A percentile compares a stretch with the other conserved stretches of the same genome.
phyloP scores from a whole-genome alignment of 2,888 invertebrate species.

The Drosophila fungiperda region DNA sequence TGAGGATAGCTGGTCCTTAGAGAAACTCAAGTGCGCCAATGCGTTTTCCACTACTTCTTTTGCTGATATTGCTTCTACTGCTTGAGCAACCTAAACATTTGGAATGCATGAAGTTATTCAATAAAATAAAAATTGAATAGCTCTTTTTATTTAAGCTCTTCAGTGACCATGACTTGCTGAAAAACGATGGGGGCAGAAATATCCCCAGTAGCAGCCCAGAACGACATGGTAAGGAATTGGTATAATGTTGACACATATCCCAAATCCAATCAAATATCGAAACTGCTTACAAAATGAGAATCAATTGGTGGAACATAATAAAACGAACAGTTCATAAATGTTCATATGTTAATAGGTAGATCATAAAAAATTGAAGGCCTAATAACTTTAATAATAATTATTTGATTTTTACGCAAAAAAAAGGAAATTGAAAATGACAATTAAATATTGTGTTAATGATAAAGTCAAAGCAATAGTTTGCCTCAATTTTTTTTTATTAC shows the following conservation, averaged over 20 bases:
- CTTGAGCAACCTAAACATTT: constrained; percentile 55
- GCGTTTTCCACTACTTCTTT: constrained; percentile 12
- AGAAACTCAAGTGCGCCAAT: constrained; percentile 38
- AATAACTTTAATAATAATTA: neutral
- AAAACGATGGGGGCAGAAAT: neutral
- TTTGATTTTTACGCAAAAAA: neutral
- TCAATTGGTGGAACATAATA: neutral
- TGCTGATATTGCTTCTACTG: constrained; percentile 1
- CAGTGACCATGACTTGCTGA: constrained; percentile 29
- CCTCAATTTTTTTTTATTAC: no score
- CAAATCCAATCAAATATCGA: constrained; percentile 31
- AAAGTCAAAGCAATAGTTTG: neutral
- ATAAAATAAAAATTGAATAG: constrained; percentile 76
- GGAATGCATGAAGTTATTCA: constrained; percentile 77
- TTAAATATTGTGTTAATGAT: neutral
- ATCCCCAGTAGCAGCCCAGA: neutral
- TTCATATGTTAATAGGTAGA: neutral
- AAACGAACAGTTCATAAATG: neutral
- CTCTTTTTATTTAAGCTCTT: constrained; percentile 43
- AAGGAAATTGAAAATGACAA: neutral
- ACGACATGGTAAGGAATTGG: constrained; percentile 6
- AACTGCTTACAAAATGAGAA: constrained; percentile 13
- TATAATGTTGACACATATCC: constrained; percentile 9
- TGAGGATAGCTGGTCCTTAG: constrained; percentile 43
- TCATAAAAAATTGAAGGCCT: neutral